These are phyloP conservation scores for Eulemur albifrons DNA, from an alignment of 2,797 vertebrate genomes.

Conservation along the genomic window DNA sequence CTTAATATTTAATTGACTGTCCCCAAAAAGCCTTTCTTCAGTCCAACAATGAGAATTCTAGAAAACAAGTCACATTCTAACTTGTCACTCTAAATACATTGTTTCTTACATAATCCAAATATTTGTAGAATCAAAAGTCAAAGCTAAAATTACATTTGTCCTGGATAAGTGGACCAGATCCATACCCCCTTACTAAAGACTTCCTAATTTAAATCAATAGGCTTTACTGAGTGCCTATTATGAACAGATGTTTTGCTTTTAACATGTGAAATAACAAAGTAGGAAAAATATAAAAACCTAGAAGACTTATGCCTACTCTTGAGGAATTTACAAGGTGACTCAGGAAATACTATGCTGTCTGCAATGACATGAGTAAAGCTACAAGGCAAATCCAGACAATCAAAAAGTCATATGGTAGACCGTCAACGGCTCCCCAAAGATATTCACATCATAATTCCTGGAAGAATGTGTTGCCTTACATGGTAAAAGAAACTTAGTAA, in stretches of 20 bases:
- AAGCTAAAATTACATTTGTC: neutral
- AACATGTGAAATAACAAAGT: neutral
- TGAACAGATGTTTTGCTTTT: neutral
- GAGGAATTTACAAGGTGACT: conserved; percentile 35
- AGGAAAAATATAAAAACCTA: neutral
- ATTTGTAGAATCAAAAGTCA: neutral
- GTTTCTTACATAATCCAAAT: neutral
- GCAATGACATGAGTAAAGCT: neutral
- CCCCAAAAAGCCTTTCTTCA: neutral
- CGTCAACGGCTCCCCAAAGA: neutral
- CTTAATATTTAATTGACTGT: neutral
- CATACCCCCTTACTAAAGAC: neutral
- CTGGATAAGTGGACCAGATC: neutral
- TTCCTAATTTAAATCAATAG: neutral
- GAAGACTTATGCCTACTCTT: neutral
- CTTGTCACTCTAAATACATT: neutral
- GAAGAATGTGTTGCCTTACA: neutral
- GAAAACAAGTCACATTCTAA: neutral
- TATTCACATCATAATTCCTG: neutral
- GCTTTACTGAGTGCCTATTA: neutral
- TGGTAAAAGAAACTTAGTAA: neutral
- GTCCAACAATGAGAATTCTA: neutral
- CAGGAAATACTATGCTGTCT: neutral
- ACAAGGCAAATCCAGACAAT: neutral
- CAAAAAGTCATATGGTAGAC: neutral